phyloP scores from a whole-genome alignment of 2,888 invertebrate genomes.

The Hyles lineata region DNA sequence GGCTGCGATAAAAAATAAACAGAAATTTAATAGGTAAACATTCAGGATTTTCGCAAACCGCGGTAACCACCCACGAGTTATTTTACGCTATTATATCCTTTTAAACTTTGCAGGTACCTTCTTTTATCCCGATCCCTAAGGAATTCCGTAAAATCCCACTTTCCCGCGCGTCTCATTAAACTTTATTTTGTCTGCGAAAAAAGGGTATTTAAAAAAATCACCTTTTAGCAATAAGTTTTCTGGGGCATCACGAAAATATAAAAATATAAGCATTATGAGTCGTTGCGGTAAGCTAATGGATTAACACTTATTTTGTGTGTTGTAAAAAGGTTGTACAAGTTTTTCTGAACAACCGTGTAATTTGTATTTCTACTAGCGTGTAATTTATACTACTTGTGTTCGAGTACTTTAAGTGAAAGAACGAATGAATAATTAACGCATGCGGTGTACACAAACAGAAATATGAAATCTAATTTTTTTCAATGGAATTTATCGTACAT shows the following conservation, averaged over 20 bases:
- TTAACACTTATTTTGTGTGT: slow-evolving; percentile 17
- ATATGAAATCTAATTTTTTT: neutral
- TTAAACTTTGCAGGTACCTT: slow-evolving; percentile 33
- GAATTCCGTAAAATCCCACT: slow-evolving; percentile 34
- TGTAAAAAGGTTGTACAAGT: neutral
- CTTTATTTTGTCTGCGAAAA: slow-evolving; percentile 20
- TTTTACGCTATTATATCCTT: slow-evolving; percentile 33
- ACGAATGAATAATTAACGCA: neutral
- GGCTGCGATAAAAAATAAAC: slow-evolving; percentile 11
- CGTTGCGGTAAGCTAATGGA: slow-evolving; percentile 10
- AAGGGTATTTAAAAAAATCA: slow-evolving; percentile 24
- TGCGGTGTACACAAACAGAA: neutral
- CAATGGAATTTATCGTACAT: no score
- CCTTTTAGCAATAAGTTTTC: slow-evolving; percentile 24
- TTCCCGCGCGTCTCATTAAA: slow-evolving; percentile 30
- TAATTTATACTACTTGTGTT: neutral
- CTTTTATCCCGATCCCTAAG: slow-evolving; percentile 34
- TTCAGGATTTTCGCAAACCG: slow-evolving; percentile 17
- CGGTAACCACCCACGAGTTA: slow-evolving; percentile 24
- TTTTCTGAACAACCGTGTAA: neutral
- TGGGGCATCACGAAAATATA: slow-evolving; percentile 15
- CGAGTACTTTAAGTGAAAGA: neutral
- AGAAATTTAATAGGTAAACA: neutral
- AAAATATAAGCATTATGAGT: slow-evolving; percentile 13
- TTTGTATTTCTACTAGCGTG: neutral